Evolutionary conservation across 2,797 vertebrate species (phyloP).

Genomic region (Borostomias antarcticus): DNA sequence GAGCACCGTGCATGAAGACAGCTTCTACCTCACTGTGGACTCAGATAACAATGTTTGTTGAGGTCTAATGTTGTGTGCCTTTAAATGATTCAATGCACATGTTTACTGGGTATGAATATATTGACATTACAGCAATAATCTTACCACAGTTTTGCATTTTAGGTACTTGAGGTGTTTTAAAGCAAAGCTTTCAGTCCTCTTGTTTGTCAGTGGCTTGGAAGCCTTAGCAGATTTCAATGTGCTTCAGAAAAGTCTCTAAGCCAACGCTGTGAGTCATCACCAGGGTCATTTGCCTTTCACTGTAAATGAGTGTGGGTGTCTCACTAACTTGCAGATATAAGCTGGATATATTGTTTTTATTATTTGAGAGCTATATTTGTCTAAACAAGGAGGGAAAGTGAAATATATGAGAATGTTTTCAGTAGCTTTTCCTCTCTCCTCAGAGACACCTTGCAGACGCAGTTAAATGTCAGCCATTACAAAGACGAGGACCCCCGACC

Average conservation of each 20-base stretch:
- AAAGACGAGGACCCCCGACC: constrained; percentile 37
- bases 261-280: constrained; percentile 77
- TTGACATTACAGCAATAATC: neutral
- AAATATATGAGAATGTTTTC: constrained; percentile 24
- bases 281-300: constrained; percentile 80
- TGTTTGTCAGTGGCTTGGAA: constrained; percentile 38
- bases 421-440: neutral
- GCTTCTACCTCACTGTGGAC: neutral
- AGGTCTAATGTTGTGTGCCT: neutral
- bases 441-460: constrained; percentile 25
- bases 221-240: constrained; percentile 61
- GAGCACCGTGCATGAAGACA: neutral
- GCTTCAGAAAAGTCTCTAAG: constrained; percentile 69
- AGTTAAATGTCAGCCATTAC: constrained; percentile 41
- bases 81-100: neutral
- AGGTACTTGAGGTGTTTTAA: neutral
- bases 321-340: constrained; percentile 79
- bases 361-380: constrained; percentile 52
- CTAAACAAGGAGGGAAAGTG: constrained; percentile 15
- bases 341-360: constrained; percentile 80
- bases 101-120: constrained; percentile 2
- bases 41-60: neutral
- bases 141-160: neutral
- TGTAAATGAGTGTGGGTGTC: constrained; percentile 84
- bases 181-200: constrained; percentile 21